Conservation (phyloP, 2,888 invertebrate species). For the Bugula neritina region DNA sequence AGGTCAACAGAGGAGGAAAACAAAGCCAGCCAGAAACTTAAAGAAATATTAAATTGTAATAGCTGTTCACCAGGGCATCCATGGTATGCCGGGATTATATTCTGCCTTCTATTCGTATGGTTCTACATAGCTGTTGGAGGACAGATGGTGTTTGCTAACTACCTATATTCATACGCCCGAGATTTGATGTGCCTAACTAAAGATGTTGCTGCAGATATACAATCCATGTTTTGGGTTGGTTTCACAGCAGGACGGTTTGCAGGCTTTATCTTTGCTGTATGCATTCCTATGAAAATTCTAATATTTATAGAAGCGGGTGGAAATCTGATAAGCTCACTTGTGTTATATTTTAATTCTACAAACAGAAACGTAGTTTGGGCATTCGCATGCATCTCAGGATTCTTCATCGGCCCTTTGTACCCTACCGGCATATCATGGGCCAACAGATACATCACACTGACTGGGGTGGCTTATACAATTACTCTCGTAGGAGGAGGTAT, state of each 20-base stretch:
- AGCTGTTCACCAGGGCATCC: slow-evolving; percentile 25
- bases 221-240: slow-evolving; percentile 9
- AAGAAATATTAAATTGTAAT: slow-evolving; percentile 16
- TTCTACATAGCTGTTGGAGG: slow-evolving; percentile 23
- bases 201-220: background rate
- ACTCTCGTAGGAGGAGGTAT: background rate
- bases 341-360: background rate
- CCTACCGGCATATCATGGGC: slow-evolving; percentile 21
- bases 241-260: slow-evolving; percentile 14
- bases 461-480: slow-evolving; percentile 3
- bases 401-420: slow-evolving; percentile 10
- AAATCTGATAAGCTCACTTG: background rate
- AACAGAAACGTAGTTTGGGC: background rate
- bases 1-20: background rate
- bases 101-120: slow-evolving; percentile 11
- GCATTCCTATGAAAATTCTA: slow-evolving; percentile 16
- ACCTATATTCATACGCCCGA: slow-evolving; percentile 12
- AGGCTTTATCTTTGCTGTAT: slow-evolving; percentile 4
- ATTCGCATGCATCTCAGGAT: slow-evolving; percentile 3
- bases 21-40: background rate
- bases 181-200: slow-evolving; percentile 12
- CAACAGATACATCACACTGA: slow-evolving; percentile 11
- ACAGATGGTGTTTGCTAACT: slow-evolving; percentile 23
- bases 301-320: slow-evolving; percentile 14
- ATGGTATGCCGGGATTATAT: slow-evolving; percentile 15